A percentile compares a stretch with the other conserved stretches of the same genome.
phyloP scores from a whole-genome alignment of 2,113 vertebrate species.

The Misgurnus anguillicaudatus region DNA sequence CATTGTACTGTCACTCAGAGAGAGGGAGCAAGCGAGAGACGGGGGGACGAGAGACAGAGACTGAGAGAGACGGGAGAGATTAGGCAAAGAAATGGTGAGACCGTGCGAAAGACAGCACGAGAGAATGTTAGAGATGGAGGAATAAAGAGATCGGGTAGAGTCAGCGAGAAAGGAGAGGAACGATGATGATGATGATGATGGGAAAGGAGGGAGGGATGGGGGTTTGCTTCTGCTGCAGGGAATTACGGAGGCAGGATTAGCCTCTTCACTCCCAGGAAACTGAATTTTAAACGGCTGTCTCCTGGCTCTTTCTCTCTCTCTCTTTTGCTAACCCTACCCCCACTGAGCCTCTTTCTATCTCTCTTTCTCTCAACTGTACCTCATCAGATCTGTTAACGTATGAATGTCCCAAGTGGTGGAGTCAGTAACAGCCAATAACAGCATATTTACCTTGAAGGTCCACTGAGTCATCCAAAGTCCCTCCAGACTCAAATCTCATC shows the following conservation, averaged over 20 bases:
- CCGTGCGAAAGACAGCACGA: slow-evolving; percentile 49
- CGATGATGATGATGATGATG: slow-evolving; percentile 59
- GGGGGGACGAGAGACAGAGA: slow-evolving; percentile 60
- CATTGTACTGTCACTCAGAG: slow-evolving; percentile 97
- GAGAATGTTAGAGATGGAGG: slow-evolving; percentile 50
- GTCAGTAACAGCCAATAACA: slow-evolving; percentile 19
- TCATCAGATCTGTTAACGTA: slow-evolving; percentile 63
- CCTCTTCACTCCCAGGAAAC: slow-evolving; percentile 99
- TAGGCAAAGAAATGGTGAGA: slow-evolving; percentile 50
- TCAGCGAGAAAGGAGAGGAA: slow-evolving; percentile 62
- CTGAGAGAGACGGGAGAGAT: slow-evolving; percentile 46
- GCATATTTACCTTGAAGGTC: slow-evolving; percentile 43
- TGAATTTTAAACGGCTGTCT: slow-evolving; percentile 98
- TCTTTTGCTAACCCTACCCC: slow-evolving; percentile 51
- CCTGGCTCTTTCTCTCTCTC: slow-evolving; percentile 67
- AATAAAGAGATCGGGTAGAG: slow-evolving; percentile 48
- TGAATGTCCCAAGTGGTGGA: slow-evolving; percentile 45
- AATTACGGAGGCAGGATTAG: slow-evolving; percentile 99
- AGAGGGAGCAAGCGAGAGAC: slow-evolving; percentile 57
- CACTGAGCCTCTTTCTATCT: slow-evolving; percentile 35
- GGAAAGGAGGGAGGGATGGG: slow-evolving; percentile 67
- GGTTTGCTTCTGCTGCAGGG: slow-evolving; percentile 99
- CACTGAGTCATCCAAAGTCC: slow-evolving; percentile 23
- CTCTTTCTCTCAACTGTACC: slow-evolving; percentile 61
- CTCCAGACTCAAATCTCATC: slow-evolving; percentile 25